These are phyloP conservation scores for Nyctibius grandis DNA, from an alignment of 2,797 vertebrate genomes.

Conservation along the genomic window DNA sequence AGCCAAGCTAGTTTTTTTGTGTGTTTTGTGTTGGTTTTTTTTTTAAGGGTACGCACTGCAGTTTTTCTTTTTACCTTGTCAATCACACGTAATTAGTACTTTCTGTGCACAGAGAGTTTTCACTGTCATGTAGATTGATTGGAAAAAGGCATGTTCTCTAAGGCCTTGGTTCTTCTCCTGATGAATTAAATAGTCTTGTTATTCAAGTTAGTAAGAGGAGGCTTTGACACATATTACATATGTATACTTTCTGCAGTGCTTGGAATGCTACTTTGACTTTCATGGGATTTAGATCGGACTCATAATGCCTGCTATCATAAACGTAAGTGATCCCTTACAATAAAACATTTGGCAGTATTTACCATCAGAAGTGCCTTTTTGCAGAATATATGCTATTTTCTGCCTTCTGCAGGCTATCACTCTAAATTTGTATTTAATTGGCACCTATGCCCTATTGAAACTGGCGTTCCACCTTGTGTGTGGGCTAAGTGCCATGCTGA, in stretches of 20 bases:
- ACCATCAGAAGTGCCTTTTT: slow-evolving; percentile 40
- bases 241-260: not conserved
- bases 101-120: not conserved
- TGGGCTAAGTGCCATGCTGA: slow-evolving; percentile 62
- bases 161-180: not conserved
- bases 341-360: slow-evolving; percentile 63
- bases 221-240: not conserved
- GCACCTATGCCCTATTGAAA: slow-evolving; percentile 28
- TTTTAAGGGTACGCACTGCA: not conserved
- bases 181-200: slow-evolving; percentile 16
- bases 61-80: slow-evolving; percentile 38
- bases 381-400: slow-evolving; percentile 45
- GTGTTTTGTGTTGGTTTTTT: not conserved
- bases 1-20: not conserved
- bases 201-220: not conserved
- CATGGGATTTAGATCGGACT: not conserved
- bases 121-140: slow-evolving; percentile 32
- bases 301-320: slow-evolving; percentile 36
- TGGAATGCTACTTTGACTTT: slow-evolving; percentile 23
- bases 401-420: slow-evolving; percentile 65
- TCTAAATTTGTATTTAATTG: slow-evolving; percentile 65
- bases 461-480: not conserved
- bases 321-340: slow-evolving; percentile 51
- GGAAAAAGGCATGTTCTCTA: not conserved
- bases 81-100: slow-evolving; percentile 44